These are phyloP conservation scores for Enteromius viviparus DNA, from an alignment of 2,797 vertebrate genomes.

Conservation along the genomic window DNA sequence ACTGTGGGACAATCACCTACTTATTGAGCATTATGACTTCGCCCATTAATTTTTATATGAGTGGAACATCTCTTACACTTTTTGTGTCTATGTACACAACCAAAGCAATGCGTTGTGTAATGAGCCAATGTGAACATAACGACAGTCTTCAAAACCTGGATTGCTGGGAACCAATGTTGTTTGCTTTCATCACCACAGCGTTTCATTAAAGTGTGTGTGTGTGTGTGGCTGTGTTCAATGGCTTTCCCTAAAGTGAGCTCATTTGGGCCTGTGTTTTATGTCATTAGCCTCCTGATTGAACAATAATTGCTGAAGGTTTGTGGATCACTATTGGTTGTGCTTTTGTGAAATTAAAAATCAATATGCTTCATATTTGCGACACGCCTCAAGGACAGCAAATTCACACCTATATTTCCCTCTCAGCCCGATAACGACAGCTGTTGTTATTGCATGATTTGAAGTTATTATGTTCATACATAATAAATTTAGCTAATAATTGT, in stretches of 20 bases:
- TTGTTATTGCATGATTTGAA: conserved; percentile 49
- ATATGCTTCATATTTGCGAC: conserved; percentile 58
- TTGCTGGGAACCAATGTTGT: conserved; percentile 54
- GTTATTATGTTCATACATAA: conserved; percentile 50
- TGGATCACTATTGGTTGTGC: conserved; percentile 56
- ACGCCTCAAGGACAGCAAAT: conserved; percentile 44
- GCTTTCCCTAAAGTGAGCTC: conserved; percentile 38
- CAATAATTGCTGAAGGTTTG: conserved; percentile 61
- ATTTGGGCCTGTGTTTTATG: conserved; percentile 46
- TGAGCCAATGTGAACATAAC: conserved; percentile 39
- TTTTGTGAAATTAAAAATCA: conserved; percentile 63
- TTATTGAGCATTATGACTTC: background rate
- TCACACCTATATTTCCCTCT: conserved; percentile 46
- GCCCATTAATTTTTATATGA: background rate
- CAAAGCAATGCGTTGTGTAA: conserved; percentile 48
- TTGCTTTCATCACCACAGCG: conserved; percentile 60
- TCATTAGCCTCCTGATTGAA: conserved; percentile 58
- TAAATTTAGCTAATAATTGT: conserved; percentile 53
- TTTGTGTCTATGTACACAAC: conserved; percentile 29
- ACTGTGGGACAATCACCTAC: background rate
- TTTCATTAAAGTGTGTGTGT: conserved; percentile 54
- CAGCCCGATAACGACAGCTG: conserved; percentile 39
- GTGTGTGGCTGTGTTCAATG: conserved; percentile 44
- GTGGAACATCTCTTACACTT: background rate
- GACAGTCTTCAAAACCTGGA: conserved; percentile 46